phyloP scores from a whole-genome alignment of 2,797 vertebrate species.

The Poecilia velifera region DNA sequence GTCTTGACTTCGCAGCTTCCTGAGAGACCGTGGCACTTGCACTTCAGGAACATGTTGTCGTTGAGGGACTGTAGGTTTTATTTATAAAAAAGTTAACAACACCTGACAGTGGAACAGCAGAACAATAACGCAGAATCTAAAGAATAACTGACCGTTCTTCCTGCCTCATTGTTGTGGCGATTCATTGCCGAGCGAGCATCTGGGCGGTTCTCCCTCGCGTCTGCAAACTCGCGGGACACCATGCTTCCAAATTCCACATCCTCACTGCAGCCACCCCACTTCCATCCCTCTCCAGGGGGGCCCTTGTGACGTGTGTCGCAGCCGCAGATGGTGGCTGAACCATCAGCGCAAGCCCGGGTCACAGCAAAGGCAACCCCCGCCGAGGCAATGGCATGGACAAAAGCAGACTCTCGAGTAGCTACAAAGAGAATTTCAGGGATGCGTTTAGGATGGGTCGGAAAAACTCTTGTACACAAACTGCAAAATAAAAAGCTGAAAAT shows the following conservation, averaged over 20 bases:
- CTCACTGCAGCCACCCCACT: conserved; percentile 98
- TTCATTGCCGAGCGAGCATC: conserved; percentile 98
- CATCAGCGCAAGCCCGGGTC: conserved; percentile 95
- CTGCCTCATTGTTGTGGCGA: conserved; percentile 97
- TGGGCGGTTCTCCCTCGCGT: conserved; percentile 94
- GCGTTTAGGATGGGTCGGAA: neutral
- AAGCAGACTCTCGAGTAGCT: conserved; percentile 96
- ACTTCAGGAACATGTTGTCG: conserved; percentile 96
- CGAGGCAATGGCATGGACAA: conserved; percentile 95
- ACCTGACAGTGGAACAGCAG: neutral
- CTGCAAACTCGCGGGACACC: conserved; percentile 97
- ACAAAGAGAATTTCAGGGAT: conserved; percentile 47
- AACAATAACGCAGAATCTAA: neutral
- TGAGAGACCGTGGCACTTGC: conserved; percentile 96
- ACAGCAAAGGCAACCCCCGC: conserved; percentile 95
- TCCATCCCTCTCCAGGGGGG: conserved; percentile 94
- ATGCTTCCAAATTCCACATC: conserved; percentile 96
- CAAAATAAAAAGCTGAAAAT: neutral
- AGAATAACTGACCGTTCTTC: conserved; percentile 83
- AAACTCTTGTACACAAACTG: neutral
- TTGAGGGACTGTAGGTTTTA: conserved; percentile 87
- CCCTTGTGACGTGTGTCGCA: conserved; percentile 94
- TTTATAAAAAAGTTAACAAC: neutral
- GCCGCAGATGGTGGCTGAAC: conserved; percentile 92
- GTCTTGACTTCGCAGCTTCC: conserved; percentile 99